Evolutionary conservation across 1,140 invertebrate species (phyloP).

Genomic region (Dinothrombium tinctorium): DNA sequence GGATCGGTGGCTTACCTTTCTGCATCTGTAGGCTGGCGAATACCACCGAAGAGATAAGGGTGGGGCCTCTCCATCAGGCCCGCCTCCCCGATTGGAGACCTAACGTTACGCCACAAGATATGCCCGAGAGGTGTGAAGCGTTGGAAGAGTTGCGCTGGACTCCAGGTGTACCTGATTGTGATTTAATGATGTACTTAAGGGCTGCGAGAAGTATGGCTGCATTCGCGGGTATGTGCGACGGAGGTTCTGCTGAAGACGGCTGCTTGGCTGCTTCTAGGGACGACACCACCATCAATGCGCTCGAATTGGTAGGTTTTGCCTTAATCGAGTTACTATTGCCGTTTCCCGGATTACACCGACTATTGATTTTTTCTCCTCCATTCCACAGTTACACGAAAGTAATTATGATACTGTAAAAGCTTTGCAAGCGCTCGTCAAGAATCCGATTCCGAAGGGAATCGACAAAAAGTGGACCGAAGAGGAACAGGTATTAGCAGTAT

Average conservation of each 20-base stretch:
- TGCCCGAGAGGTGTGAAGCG: constrained; percentile 43
- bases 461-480: constrained; percentile 96
- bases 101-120: constrained; percentile 32
- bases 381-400: constrained; percentile 52
- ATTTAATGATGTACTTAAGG: constrained; percentile 87
- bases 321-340: background rate
- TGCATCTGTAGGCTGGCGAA: background rate
- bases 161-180: constrained; percentile 66
- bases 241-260: constrained; percentile 82
- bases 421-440: constrained; percentile 82
- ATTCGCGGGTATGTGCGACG: constrained; percentile 92
- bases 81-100: constrained; percentile 51
- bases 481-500: no score
- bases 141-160: constrained; percentile 79
- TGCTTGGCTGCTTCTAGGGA: constrained; percentile 83
- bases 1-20: no score
- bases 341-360: background rate
- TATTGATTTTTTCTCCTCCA: background rate
- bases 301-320: constrained; percentile 45
- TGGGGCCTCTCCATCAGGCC: constrained; percentile 74
- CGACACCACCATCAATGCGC: constrained; percentile 90
- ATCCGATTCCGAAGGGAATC: constrained; percentile 81
- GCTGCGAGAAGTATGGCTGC: constrained; percentile 56
- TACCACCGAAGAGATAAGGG: constrained; percentile 78
- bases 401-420: constrained; percentile 85